A percentile compares a stretch with the other conserved stretches of the same genome.
Evolutionary conservation across 23 tunicate genomes (phyloP).

Genomic region (Botrylloides violaceus): DNA sequence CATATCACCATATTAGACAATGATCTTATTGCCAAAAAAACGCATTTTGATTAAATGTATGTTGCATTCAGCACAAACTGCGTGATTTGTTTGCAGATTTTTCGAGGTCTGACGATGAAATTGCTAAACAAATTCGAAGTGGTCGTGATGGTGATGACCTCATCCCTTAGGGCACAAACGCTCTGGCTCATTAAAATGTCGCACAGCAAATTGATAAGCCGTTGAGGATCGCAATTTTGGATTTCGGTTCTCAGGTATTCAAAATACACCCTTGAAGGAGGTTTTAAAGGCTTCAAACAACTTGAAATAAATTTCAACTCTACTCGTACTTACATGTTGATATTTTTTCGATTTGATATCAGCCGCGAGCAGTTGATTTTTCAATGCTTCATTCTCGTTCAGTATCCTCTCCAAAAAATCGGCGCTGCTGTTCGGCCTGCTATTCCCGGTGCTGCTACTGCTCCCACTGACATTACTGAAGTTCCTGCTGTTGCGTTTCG

Average conservation of each 20-base stretch:
- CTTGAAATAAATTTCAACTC: no score
- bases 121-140: no score
- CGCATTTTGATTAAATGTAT: neutral
- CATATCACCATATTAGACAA: neutral
- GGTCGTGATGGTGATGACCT: no score
- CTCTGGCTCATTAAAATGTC: no score
- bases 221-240: no score
- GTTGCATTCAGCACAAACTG: no score
- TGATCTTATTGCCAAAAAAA: neutral
- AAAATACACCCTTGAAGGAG: no score
- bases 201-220: no score
- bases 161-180: no score
- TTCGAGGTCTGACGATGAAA: no score
- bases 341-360: neutral
- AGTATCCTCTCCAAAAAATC: conserved; percentile 43
- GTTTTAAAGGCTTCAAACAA: neutral
- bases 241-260: no score
- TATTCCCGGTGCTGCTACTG: conserved; percentile 67
- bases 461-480: conserved; percentile 41
- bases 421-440: conserved; percentile 72
- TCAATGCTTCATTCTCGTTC: conserved; percentile 47
- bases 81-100: no score
- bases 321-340: conserved; percentile 15
- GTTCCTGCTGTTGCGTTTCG: conserved; percentile 53
- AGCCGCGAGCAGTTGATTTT: conserved; percentile 27